Conservation (phyloP, 2,113 vertebrate species). For the Poeciliopsis retropinna region DNA sequence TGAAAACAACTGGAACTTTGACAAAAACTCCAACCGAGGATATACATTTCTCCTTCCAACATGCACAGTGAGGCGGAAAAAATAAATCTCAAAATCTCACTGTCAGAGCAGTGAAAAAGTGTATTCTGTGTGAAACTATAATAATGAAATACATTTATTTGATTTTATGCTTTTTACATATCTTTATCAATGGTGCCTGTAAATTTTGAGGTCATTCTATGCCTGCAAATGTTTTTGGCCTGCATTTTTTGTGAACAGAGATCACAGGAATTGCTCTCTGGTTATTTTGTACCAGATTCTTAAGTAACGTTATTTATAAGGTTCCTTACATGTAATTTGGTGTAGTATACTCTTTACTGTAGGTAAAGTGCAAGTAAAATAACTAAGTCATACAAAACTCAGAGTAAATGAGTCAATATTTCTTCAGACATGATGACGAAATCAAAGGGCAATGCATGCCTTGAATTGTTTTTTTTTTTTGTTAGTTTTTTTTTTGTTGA, state of each 20-base stretch:
- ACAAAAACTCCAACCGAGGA: not conserved
- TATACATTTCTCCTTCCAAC: not conserved
- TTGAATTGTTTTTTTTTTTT: constrained; percentile 15
- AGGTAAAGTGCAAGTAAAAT: constrained; percentile 30
- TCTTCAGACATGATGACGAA: constrained; percentile 33
- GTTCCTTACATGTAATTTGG: constrained; percentile 20
- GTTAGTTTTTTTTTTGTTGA: constrained; percentile 25
- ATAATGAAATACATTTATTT: not conserved
- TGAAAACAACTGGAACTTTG: not conserved
- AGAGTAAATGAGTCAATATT: constrained; percentile 11
- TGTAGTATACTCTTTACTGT: constrained; percentile 24
- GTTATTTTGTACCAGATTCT: constrained; percentile 4
- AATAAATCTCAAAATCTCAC: not conserved
- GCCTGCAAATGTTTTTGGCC: not conserved
- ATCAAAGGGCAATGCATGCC: constrained; percentile 35
- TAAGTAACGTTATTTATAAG: constrained; percentile 3
- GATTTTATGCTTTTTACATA: not conserved
- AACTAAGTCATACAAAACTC: constrained; percentile 6
- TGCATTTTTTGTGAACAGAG: not conserved
- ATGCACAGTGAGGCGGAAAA: not conserved
- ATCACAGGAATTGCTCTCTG: constrained; percentile 18
- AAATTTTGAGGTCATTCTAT: not conserved
- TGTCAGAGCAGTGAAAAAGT: not conserved
- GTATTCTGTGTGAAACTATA: not conserved
- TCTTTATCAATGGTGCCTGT: not conserved